These are phyloP conservation scores for Sparus aurata DNA, from an alignment of 2,797 vertebrate genomes.

Conservation along the genomic window DNA sequence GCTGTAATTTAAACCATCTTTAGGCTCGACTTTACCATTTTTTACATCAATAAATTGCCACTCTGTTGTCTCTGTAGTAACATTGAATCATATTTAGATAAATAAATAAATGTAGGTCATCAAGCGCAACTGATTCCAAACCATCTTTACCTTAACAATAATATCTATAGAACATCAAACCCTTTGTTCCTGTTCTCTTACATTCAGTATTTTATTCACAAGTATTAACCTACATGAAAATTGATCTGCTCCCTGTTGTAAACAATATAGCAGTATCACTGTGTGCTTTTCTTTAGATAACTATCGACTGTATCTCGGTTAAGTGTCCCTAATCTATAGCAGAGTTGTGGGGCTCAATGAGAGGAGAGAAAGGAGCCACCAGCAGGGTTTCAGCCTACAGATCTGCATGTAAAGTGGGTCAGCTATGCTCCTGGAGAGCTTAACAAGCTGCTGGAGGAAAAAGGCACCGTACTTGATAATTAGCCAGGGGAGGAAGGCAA, in stretches of 20 bases:
- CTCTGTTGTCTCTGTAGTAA: not conserved
- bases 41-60: not conserved
- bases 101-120: not conserved
- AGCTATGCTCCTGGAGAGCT: constrained; percentile 84
- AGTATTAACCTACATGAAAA: not conserved
- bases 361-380: constrained; percentile 58
- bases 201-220: not conserved
- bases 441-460: constrained; percentile 81
- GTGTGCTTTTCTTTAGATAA: not conserved
- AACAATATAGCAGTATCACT: constrained; percentile 25
- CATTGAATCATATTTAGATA: not conserved
- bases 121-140: not conserved
- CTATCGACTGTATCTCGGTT: constrained; percentile 28
- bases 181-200: not conserved
- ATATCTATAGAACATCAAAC: not conserved
- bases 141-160: not conserved
- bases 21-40: not conserved
- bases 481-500: constrained; percentile 74
- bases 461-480: constrained; percentile 81
- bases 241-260: constrained; percentile 9
- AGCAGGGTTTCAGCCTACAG: constrained; percentile 68
- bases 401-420: constrained; percentile 86
- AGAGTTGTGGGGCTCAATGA: constrained; percentile 37
- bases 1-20: not conserved
- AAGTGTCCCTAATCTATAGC: constrained; percentile 38